Evolutionary conservation across 2,113 vertebrate species (phyloP).

Genomic region (Coryphaenoides rupestris): DNA sequence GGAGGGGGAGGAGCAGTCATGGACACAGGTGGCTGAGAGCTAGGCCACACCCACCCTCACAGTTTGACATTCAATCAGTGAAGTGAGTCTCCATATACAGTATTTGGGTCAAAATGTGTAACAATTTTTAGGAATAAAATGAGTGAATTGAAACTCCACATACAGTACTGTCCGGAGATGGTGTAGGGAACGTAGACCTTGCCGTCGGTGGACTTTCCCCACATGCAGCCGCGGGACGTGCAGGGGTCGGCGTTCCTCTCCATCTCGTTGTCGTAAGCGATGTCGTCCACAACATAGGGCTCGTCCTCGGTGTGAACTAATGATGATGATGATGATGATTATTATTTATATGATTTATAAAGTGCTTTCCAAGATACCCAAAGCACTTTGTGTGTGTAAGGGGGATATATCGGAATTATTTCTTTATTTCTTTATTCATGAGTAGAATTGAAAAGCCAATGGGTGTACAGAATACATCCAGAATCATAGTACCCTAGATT

Average conservation of each 20-base stretch:
- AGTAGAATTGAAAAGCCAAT: too few species aligned
- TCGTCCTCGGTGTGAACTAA: constrained; percentile 46
- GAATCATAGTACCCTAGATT: too few species aligned
- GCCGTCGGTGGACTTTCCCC: constrained; percentile 50
- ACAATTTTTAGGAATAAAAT: neutral
- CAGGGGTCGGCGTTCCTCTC: constrained; percentile 65
- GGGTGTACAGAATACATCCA: too few species aligned
- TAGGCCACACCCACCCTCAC: too few species aligned
- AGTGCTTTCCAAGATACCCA: too few species aligned
- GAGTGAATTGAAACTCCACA: constrained; percentile 14
- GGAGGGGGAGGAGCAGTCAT: neutral
- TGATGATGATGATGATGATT: neutral
- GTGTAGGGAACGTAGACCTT: constrained; percentile 56
- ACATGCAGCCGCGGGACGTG: constrained; percentile 58
- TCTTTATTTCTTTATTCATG: too few species aligned
- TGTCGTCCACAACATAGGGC: constrained; percentile 57
- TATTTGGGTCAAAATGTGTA: neutral
- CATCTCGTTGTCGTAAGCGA: constrained; percentile 44
- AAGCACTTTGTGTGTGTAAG: neutral
- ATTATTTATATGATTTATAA: neutral
- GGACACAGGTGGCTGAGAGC: too few species aligned
- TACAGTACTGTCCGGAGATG: constrained; percentile 56
- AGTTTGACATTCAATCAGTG: too few species aligned
- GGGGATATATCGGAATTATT: too few species aligned
- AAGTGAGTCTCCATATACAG: too few species aligned